Conservation (phyloP, 2,888 invertebrate species). For the Glyphotaelius pellucidus region DNA sequence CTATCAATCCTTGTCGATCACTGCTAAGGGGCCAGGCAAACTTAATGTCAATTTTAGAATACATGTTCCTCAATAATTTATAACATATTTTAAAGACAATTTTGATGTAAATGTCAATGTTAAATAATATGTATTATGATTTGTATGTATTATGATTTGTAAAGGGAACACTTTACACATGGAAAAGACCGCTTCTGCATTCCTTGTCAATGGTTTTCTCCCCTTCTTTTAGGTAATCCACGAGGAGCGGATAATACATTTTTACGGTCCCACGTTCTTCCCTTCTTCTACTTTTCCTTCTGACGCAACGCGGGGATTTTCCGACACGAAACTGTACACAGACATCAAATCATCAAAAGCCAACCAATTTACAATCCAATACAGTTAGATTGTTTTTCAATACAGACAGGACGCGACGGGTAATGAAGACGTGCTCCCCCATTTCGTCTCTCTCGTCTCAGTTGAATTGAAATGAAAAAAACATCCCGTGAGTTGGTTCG, state of each 20-base stretch:
- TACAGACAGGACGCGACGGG: slow-evolving; percentile 22
- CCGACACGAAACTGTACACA: slow-evolving; percentile 37
- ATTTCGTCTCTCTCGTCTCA: background rate
- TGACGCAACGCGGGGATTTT: slow-evolving; percentile 18
- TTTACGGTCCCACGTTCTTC: slow-evolving; percentile 39
- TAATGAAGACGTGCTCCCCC: background rate
- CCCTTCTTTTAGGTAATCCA: slow-evolving; percentile 26
- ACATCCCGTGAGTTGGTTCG: no score
- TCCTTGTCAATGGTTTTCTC: background rate
- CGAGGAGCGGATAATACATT: slow-evolving; percentile 36
- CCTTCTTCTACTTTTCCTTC: background rate
- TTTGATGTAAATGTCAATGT: no score
- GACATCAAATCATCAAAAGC: slow-evolving; percentile 39
- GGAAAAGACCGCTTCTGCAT: background rate
- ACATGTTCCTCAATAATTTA: no score
- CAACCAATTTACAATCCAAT: slow-evolving; percentile 42
- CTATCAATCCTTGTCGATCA: no score
- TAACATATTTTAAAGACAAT: no score
- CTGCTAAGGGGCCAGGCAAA: no score
- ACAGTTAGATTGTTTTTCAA: slow-evolving; percentile 43
- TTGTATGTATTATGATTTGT: no score
- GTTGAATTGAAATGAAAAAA: background rate
- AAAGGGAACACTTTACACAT: background rate
- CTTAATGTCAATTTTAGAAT: no score
- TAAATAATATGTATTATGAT: no score